Conservation (phyloP, 1,140 invertebrate genomes). For the Eurosta solidaginis region DNA sequence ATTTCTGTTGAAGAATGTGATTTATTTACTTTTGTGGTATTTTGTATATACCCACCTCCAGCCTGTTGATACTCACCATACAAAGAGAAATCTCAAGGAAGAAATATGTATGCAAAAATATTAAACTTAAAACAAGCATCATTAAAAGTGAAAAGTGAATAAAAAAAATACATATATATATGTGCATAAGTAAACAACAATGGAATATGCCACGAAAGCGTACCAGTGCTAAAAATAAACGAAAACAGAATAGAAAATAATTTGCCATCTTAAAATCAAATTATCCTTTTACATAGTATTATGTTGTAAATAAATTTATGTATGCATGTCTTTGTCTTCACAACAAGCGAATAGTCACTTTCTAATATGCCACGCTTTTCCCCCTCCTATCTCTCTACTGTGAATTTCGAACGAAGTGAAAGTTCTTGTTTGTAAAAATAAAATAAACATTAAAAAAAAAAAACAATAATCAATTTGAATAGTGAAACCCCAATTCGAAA, state of each 20-base stretch:
- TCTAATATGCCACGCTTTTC: background rate
- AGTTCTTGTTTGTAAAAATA: constrained; percentile 11
- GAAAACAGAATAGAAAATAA: background rate
- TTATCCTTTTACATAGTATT: background rate
- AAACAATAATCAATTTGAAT: background rate
- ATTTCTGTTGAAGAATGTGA: background rate
- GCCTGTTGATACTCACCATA: background rate
- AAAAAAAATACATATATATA: background rate
- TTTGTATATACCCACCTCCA: background rate
- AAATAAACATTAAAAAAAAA: background rate
- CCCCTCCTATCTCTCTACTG: background rate
- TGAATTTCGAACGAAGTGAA: background rate
- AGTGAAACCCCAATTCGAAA: constrained; percentile 23
- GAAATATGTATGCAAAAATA: background rate
- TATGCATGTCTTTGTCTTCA: constrained; percentile 7
- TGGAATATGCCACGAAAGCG: background rate
- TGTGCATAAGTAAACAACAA: no score
- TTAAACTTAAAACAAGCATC: background rate
- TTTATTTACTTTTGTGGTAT: background rate
- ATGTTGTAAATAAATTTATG: no score
- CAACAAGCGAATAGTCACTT: background rate
- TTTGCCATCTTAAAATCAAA: background rate
- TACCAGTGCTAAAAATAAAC: background rate
- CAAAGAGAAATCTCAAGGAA: background rate
- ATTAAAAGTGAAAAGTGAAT: background rate